Conservation (phyloP, 2,797 vertebrate genomes). For the Valencia hispanica region DNA sequence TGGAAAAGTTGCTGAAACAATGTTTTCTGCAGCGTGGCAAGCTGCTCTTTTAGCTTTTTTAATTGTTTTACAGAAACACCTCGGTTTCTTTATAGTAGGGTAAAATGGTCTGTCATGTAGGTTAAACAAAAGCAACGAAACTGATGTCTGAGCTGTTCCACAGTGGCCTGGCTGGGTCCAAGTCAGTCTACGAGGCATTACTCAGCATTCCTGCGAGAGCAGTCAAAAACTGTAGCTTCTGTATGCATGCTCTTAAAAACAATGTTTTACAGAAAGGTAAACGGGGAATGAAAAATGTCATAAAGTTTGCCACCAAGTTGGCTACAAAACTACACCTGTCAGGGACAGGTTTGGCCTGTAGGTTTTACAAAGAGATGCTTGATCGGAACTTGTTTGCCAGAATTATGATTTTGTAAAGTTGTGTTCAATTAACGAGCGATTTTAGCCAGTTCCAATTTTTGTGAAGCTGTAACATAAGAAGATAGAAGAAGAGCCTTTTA, state of each 20-base stretch:
- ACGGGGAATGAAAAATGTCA: not conserved
- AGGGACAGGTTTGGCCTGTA: not conserved
- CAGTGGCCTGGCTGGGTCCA: not conserved
- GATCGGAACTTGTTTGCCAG: not conserved
- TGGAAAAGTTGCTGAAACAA: not conserved
- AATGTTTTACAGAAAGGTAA: not conserved
- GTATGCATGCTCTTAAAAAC: not conserved
- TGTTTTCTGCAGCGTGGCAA: not conserved
- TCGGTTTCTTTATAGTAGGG: not conserved
- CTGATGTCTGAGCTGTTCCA: slow-evolving; percentile 9
- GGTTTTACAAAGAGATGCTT: not conserved
- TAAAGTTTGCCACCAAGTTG: not conserved
- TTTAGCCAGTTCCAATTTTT: not conserved
- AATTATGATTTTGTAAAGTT: not conserved
- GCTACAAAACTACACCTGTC: not conserved
- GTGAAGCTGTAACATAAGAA: not conserved
- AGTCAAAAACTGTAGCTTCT: slow-evolving; percentile 3
- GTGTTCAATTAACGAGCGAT: not conserved
- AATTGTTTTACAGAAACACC: not conserved
- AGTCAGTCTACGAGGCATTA: slow-evolving; percentile 13
- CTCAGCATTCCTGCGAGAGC: slow-evolving; percentile 19
- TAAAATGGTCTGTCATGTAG: not conserved
- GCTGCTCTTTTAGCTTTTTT: not conserved
- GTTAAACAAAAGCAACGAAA: not conserved
- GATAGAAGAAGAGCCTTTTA: not conserved